Base-by-base conservation (phyloP, 1,140 invertebrate species). In the Daktulosphaira vitifoliae region DNA sequence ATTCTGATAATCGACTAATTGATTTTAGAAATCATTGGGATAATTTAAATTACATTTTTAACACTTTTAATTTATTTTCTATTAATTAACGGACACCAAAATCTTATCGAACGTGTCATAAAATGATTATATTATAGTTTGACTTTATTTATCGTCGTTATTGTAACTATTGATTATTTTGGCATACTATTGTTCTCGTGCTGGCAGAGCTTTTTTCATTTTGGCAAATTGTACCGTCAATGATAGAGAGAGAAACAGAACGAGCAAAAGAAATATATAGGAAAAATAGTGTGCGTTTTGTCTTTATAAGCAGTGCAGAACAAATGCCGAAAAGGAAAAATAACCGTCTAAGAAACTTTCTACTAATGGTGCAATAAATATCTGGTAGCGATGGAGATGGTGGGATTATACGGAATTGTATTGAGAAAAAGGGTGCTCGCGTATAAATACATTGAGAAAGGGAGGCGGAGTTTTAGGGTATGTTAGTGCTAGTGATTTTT, bases 331-430 rank as follows among this genome's bases (percentile, higher is more conserved):
- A n/a, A 33, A n/a, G 56, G 42, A 48, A 62, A 62, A 62, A 46
- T 62, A 62, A 62, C 39, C 13, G 42, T 11, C 5, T 20, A 16
- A 46, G 56, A 62, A 62, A 46, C 42, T 62, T 62, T 46, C 42
- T 25, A 39, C 29, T 62, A 62, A 62, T 62, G 42, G 56, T 16
- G 56, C 42, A 62, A 62, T 62, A 62, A 62, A 62, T 62, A 62
- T 62, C 42, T 48, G 15, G 11, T 16, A 25, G 38, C 29, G 16
- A n/a, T 4, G 33, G 9, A 4, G 16, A 20, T 9, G 56, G 29
- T 33, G 5, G 29, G 5, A 11, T 33, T 33, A 33, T 33, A 33
- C 5, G 29, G 5, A 6, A 5, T 33, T 33, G 29, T 6, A 33
- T 5, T 6, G 11, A 33, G 11, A 33, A 42, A 48, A 29, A 23